Conservation (phyloP, 2,888 invertebrate genomes). For the Epinotia demarniana region DNA sequence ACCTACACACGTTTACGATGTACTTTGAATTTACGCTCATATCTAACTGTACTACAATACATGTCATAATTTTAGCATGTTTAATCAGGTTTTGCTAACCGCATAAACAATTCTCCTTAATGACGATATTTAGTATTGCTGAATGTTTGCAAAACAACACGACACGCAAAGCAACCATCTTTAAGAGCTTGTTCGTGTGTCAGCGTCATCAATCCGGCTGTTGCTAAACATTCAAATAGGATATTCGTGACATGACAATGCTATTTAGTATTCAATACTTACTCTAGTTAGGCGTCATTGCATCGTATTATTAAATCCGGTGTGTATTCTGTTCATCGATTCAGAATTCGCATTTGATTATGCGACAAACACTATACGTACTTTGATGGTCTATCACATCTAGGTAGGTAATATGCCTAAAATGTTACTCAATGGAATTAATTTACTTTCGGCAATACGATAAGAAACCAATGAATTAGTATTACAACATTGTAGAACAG, state of each 20-base stretch:
- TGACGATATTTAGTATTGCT: conserved; percentile 27
- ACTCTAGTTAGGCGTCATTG: background rate
- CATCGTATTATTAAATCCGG: background rate
- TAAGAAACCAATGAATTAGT: no score
- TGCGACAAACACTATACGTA: background rate
- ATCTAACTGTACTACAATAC: background rate
- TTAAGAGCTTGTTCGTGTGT: conserved; percentile 32
- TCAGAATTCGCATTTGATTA: background rate
- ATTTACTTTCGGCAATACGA: no score
- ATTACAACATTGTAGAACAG: no score
- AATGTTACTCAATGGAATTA: no score
- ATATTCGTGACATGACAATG: conserved; percentile 15
- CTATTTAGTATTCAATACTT: conserved; percentile 8
- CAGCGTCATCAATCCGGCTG: conserved; percentile 21
- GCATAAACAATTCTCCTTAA: conserved; percentile 25
- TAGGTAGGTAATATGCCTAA: no score
- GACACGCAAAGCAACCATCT: conserved; percentile 27
- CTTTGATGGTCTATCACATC: background rate
- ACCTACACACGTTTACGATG: background rate
- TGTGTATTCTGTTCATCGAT: background rate
- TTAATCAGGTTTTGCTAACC: conserved; percentile 3
- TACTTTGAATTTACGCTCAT: background rate
- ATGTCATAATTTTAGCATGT: background rate
- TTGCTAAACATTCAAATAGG: conserved; percentile 24
- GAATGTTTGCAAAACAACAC: conserved; percentile 21